These are phyloP conservation scores for Gonioctena quinquepunctata DNA, from an alignment of 1,140 invertebrate genomes.

Conservation along the genomic window DNA sequence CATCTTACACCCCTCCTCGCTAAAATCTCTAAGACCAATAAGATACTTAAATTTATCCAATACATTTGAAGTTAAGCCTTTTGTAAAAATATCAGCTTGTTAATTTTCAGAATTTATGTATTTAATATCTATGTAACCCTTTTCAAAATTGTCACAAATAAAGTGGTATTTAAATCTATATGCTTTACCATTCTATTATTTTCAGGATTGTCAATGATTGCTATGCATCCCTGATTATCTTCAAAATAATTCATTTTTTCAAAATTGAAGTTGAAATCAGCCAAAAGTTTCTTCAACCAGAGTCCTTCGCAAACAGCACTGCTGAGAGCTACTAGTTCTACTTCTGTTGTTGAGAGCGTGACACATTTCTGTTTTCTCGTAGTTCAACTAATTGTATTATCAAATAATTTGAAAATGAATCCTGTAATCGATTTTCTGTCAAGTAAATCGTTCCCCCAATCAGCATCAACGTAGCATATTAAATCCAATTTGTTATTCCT, in stretches of 20 bases:
- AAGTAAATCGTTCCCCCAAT: constrained; percentile 39
- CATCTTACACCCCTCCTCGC: constrained; percentile 7
- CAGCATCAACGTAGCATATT: constrained; percentile 7
- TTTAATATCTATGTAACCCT: constrained; percentile 16
- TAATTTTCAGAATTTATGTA: constrained; percentile 23
- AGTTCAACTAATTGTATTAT: constrained; percentile 32
- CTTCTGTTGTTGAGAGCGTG: constrained; percentile 56
- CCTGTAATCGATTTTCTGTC: constrained; percentile 41
- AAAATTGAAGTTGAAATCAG: constrained; percentile 32
- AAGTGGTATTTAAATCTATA: constrained; percentile 40
- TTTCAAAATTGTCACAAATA: constrained; percentile 26
- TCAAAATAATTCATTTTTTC: constrained; percentile 28
- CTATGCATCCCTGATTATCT: constrained; percentile 49
- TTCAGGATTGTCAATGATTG: constrained; percentile 48
- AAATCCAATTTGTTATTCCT: not conserved
- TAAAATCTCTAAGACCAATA: constrained; percentile 1
- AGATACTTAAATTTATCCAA: constrained; percentile 14
- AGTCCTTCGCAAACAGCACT: constrained; percentile 27
- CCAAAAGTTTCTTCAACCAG: constrained; percentile 43
- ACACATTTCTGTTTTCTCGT: constrained; percentile 31
- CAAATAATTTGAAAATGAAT: constrained; percentile 44
- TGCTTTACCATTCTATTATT: constrained; percentile 43
- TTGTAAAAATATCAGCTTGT: constrained; percentile 30
- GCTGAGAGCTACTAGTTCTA: constrained; percentile 52
- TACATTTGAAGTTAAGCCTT: constrained; percentile 14